Evolutionary conservation across 2,888 invertebrate species (phyloP), one percentile per base, ranked within the genome.

Genomic region (Amphipoea lucens): DNA sequence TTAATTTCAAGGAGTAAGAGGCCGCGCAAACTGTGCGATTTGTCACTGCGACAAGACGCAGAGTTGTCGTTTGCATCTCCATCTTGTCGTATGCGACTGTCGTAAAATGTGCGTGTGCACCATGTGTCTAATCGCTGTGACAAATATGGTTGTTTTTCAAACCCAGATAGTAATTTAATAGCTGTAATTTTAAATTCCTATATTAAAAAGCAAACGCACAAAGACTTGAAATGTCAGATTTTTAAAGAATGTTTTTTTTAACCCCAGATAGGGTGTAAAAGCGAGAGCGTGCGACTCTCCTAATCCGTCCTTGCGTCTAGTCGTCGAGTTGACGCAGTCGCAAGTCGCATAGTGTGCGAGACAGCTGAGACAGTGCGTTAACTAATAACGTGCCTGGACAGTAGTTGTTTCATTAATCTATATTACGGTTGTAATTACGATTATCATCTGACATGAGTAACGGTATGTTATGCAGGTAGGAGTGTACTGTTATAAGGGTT

Each of bases 401-500:
- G 72, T 84, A 81, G 75, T 73, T 65, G 76, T 76, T 83, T 74
- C 88, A 87, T 87, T 88, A 86, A 78, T 84, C 84, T 82, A 67
- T 78, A 84, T 81, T 83, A 76, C 76, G 69, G 80, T 67, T 87
- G 86, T 89, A 81, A 85, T 84, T 87, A 87, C 75, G 89, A 84
- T 89, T 82, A 85, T 83, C 82, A 81, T 83, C 79, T 80, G 82
- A 76, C 80, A 81, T 89, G 84, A 87, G 70, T 86, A 81, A 90
- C 85, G 74, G 69, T 84, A 36, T 74, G 65, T 65, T 48, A 63
- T 66, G 36, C 23, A 67, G 73, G 62, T n/a, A 70, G 68, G 62
- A 65, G 20, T 54, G 65, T 73, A 67, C 42, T 65, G 71, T 76
- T 75, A 42, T 69, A 73, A 63, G 65, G 72, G 42, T 83, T 81